Base-by-base conservation (phyloP, 2,113 vertebrate genomes). In the Nothoprocta pentlandii region DNA sequence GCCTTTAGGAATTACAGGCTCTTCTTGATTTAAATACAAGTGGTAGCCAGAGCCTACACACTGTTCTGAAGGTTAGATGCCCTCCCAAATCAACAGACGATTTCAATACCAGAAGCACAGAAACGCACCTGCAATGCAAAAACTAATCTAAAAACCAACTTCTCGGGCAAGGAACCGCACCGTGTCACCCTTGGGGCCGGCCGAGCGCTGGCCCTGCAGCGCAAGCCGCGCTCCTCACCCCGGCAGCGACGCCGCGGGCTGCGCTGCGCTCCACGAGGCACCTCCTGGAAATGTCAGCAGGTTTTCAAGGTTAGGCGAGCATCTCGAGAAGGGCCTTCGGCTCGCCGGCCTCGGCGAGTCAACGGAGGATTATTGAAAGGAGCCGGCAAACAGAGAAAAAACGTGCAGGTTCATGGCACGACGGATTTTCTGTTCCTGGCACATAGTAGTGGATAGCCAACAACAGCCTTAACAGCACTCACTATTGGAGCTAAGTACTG, bases 241-340 rank as follows among this genome's bases (percentile, higher is more conserved):
- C 34, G 34, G 42, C 42, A 42, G 42, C 42, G 42, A 42, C 42
- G 42, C 42, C 13, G 10, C 42, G 42, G 42, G 10, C 2, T 0
- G 4, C 2, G 1, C 47, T 53, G 59, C 25, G 46, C 82, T 79
- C 74, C 15, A 10, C 54, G 8, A 96, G 93, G 93, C 81, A 82
- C 79, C 78, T 94, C 80, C 91, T 89, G 95, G 86, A 97, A 96
- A 95, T 96, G 93, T 95, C 95, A 97, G 80, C 69, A 74, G 78
- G 28, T 32, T 67, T 97, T 96, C 91, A 97, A 97, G 97, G 98
- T 98, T 98, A 98, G 97, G 94, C 87, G 95, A 92, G 95, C 95
- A 95, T 94, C 95, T 90, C 66, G 87, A 97, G 85, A 95, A 94
- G 94, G 95, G 96, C 95, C 96, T 96, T 84, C 20, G 2, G 97